Evolutionary conservation across 2,797 vertebrate genomes (phyloP), one percentile per base, ranked within the genome.

Genomic region (Crenichthys baileyi): DNA sequence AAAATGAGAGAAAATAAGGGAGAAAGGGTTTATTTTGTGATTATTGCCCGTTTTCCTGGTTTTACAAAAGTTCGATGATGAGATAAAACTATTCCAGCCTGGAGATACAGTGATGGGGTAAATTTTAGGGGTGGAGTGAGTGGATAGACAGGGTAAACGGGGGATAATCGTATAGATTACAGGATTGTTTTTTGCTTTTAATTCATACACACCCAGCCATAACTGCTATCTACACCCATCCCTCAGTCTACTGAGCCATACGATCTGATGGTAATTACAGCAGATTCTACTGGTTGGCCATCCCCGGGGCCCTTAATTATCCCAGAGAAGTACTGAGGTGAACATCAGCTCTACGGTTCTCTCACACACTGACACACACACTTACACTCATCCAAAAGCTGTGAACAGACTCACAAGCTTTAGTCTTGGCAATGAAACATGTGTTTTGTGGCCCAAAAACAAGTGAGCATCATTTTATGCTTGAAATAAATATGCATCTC

Each of bases 191-290:
- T 93, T 90, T 84, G 90, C 89, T 87, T 85, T 90, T 91, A 92
- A 92, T 90, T 85, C 83, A 80, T 82, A 91, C 81, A 90, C 68
- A 91, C 74, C 79, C 86, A 88, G 77, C 83, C 87, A 88, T 93
- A 90, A 91, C 88, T 75, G 82, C 82, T 82, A 88, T 91, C 89
- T 88, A 89, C 82, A 77, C 82, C 81, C 70, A 87, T 76, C 88
- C 75, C 76, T 83, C 74, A 87, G 89, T 76, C 81, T 77, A 87
- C 63, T 85, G 85, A 83, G 79, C 86, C 81, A 78, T 29, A 73
- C 79, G 77, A 90, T 86, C 88, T 81, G 85, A 80, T 81, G 82
- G 86, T 93, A 95, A 96, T 94, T 94, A 93, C 90, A 90, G 84
- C 79, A 82, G 73, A 87, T 88, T 85, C 85, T 91, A 89, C 89